phyloP scores from a whole-genome alignment of 2,113 vertebrate species.

The Hylia prasina region DNA sequence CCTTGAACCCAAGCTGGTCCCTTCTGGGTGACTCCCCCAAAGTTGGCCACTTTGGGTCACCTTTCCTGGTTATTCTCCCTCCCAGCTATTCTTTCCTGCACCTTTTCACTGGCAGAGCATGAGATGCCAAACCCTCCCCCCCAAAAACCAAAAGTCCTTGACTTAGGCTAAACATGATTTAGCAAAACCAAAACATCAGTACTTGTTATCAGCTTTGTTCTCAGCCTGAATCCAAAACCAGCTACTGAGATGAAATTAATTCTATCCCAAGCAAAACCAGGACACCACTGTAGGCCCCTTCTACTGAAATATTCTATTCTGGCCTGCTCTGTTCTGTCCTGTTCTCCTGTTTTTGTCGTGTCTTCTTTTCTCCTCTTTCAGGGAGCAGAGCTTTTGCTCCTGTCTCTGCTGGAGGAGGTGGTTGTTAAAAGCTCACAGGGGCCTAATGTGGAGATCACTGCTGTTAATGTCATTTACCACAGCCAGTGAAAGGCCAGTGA shows the following conservation, averaged over 20 bases:
- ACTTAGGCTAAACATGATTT: background rate
- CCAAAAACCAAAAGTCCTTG: background rate
- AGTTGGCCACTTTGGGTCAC: background rate
- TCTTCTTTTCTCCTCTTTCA: background rate
- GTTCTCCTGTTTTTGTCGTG: background rate
- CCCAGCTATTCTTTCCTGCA: background rate
- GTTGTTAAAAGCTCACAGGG: background rate
- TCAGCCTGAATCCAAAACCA: background rate
- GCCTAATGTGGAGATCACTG: background rate
- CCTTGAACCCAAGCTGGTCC: background rate
- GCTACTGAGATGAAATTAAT: background rate
- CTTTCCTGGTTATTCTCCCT: background rate
- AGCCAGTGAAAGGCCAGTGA: background rate
- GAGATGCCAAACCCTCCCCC: background rate
- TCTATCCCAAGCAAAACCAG: background rate
- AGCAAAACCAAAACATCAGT: background rate
- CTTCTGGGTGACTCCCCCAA: background rate
- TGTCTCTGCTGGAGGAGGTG: background rate
- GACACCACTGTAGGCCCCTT: background rate
- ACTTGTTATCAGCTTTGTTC: background rate
- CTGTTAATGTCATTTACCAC: background rate
- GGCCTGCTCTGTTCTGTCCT: background rate
- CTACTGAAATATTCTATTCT: background rate
- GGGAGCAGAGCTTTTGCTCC: background rate
- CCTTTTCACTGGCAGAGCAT: background rate